Base-by-base conservation (phyloP, 2,888 invertebrate species). In the Globia sparganii region DNA sequence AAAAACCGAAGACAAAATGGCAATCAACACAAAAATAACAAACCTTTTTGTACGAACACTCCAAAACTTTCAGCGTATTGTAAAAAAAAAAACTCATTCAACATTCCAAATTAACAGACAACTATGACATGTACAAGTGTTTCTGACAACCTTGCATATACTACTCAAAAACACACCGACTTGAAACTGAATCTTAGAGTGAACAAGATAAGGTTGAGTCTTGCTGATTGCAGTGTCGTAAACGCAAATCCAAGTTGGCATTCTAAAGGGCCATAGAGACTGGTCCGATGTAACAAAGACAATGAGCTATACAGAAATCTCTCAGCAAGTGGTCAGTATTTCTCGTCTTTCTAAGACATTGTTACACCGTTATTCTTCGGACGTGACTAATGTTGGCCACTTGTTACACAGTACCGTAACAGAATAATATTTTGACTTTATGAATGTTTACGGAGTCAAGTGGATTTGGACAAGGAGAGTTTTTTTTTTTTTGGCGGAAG, bases 71-170 rank as follows among this genome's bases (percentile, higher is more conserved):
- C 93, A 93, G 93, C 93, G 92, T 93, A 93, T 93, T 91, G 53
- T 53, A n/a, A 53, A 91, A 89, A 92, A 91, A 91, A 91, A 93
- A 92, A 59, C 91, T 90, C 83, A 87, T 88, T 88, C 87, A 91
- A 94, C 94, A 93, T 91, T 91, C 92, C 92, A 94, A 95, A 96
- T 96, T 96, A 95, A 95, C 95, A 95, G 95, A 96, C 95, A 94
- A 93, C 94, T 95, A 94, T 95, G 96, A 96, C 96, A 95, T 93
- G 93, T 93, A 95, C 95, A 96, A 96, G 95, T 95, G 94, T 89
- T 92, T 90, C 90, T 80, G 80, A 91, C 94, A 93, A 93, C 75
- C 25, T 85, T 87, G 78, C 75, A 46, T 73, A 87, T 89, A 81
- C 77, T 37, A 11, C 5, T 4, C 61, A 40, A 66, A 62, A 46